Evolutionary conservation across 2,797 vertebrate species (phyloP).

Genomic region (Rhinogobio ventralis): DNA sequence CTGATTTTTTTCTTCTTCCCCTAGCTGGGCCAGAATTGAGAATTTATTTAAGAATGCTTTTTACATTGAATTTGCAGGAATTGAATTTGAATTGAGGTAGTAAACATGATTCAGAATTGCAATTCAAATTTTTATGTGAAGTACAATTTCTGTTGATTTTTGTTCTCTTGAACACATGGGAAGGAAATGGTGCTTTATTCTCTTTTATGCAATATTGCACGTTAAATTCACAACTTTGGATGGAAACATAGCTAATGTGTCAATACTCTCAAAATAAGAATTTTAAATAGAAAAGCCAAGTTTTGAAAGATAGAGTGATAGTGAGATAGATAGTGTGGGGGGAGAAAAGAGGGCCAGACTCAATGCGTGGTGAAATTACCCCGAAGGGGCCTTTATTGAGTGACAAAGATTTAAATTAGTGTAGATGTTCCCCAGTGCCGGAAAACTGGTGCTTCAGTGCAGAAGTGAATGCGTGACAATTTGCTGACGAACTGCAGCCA

Average conservation of each 20-base stretch:
- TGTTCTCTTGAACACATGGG: background rate
- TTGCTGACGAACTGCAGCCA: too few relatives aligned
- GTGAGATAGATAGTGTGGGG: too few relatives aligned
- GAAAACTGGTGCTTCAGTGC: too few relatives aligned
- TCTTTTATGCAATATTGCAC: background rate
- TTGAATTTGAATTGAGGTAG: background rate
- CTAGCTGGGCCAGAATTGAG: background rate
- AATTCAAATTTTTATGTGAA: too few relatives aligned
- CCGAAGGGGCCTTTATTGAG: too few relatives aligned
- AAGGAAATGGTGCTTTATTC: background rate
- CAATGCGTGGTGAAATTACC: too few relatives aligned
- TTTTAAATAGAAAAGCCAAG: background rate
- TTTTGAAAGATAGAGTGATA: background rate
- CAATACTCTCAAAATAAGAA: background rate
- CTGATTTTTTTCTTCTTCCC: fast-evolving
- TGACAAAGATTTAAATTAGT: too few relatives aligned
- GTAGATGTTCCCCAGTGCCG: too few relatives aligned
- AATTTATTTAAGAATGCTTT: background rate
- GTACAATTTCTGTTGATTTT: background rate
- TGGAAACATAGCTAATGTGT: background rate
- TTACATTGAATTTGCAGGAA: background rate
- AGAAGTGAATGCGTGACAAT: too few relatives aligned
- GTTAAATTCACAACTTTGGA: background rate
- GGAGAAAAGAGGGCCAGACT: too few relatives aligned
- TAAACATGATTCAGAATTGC: background rate